These are phyloP conservation scores for Gallinago paraguaiae DNA, from an alignment of 2,113 vertebrate genomes.

Conservation along the genomic window DNA sequence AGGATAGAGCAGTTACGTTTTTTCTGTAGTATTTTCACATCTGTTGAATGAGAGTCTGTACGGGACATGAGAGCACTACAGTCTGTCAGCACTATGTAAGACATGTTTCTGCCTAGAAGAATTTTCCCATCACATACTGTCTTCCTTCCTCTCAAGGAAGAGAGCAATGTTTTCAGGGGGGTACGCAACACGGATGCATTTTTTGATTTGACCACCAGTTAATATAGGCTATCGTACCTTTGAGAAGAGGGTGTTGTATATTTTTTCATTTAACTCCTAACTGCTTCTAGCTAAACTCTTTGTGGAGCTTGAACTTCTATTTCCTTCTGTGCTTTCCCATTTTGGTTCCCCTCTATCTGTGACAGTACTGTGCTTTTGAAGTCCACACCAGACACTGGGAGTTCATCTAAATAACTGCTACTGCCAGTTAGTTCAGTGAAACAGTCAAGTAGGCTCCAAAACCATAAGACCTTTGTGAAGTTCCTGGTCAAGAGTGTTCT, in stretches of 20 bases:
- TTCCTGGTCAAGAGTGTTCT: background rate
- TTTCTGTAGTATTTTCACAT: background rate
- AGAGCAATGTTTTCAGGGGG: background rate
- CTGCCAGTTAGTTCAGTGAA: background rate
- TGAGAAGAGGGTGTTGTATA: background rate
- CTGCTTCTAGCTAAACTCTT: background rate
- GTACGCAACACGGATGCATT: background rate
- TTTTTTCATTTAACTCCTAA: background rate
- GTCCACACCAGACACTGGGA: rapidly evolving
- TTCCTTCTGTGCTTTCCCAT: background rate
- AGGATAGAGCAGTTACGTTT: background rate
- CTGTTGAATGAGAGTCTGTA: background rate
- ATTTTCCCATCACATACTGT: background rate
- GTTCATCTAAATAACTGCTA: background rate
- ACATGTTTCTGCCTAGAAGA: background rate
- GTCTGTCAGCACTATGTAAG: background rate
- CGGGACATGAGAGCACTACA: background rate
- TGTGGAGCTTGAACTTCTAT: background rate
- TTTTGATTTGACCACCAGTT: background rate
- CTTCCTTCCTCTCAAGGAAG: background rate
- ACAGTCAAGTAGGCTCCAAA: background rate
- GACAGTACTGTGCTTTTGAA: background rate
- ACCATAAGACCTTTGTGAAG: background rate
- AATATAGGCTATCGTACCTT: background rate
- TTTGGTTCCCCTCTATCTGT: background rate